Base-by-base conservation (phyloP, 2,888 invertebrate genomes). In the Heteromyza rotundicornis region DNA sequence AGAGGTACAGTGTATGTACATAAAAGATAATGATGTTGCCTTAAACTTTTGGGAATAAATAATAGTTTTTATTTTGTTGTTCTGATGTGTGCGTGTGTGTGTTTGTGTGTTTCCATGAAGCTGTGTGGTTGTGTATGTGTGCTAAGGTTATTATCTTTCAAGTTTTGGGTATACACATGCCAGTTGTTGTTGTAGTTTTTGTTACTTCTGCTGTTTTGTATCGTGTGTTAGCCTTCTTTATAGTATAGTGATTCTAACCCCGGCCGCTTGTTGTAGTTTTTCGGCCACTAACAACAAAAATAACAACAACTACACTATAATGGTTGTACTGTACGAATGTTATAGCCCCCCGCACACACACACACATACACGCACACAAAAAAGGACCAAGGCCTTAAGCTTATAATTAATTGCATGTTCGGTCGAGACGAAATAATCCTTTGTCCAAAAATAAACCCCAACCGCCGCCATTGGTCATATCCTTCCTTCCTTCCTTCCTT, bases 381-480 rank as follows among this genome's bases (percentile, higher is more conserved):
- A 77, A 78, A 66, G 76, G 70, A 72, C 73, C 78, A 79, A 78
- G 80, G 80, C 80, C 77, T 80, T 80, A 80, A 81, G 80, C 80
- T 80, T 76, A 78, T 81, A 81, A 81, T 81, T 81, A 81, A 81
- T 81, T 81, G 81, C 79, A 77, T 81, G 81, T 79, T 81, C 75
- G 80, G 80, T 80, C 75, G 81, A 80, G 79, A 79, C 80, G 80
- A 80, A 80, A 78, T 79, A 79, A 79, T 79, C 80, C 79, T 77
- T 80, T 77, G 74, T 75, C 71, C 73, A 60, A 60, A 63, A 60
- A 60, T 24, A 52, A 49, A 23, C 51, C 16, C n/a, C n/a, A n/a
- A n/a, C n/a, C n/a, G 24, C 49, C 22, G 10, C 59, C 36, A 10
- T 17, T 12, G 24, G 27, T 24, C 24, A 52, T 52, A 14, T 52